These are phyloP conservation scores for Botrylloides violaceus DNA, from an alignment of 23 tunicate species.

Conservation along the genomic window DNA sequence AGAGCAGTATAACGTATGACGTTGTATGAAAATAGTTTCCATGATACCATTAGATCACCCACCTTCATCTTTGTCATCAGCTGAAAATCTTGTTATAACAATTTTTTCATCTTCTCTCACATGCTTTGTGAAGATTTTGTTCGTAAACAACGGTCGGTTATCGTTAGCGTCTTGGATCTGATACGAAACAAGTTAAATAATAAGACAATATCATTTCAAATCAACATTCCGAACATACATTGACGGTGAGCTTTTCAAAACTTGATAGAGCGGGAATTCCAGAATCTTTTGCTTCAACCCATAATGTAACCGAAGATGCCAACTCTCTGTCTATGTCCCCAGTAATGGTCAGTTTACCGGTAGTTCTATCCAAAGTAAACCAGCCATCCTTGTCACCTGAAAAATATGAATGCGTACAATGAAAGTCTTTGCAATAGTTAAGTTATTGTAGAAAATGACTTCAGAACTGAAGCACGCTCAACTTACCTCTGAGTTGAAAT, in stretches of 20 bases:
- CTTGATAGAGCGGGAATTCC: conserved; percentile 6
- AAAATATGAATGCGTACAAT: too few relatives aligned
- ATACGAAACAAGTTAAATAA: background rate
- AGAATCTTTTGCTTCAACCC: conserved; percentile 19
- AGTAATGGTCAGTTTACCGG: background rate
- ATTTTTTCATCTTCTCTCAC: conserved; percentile 36
- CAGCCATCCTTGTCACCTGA: conserved; percentile 15
- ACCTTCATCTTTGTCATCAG: conserved; percentile 45
- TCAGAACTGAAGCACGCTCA: background rate
- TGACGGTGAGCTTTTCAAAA: background rate
- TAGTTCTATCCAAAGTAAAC: conserved; percentile 7
- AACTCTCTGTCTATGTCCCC: conserved; percentile 9
- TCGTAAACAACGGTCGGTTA: conserved; percentile 41
- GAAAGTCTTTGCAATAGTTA: too few relatives aligned
- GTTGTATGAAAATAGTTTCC: too few relatives aligned
- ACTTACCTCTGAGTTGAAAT: conserved; percentile 11
- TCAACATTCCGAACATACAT: background rate
- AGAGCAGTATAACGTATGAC: too few relatives aligned
- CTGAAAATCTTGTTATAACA: conserved; percentile 25
- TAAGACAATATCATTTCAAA: background rate
- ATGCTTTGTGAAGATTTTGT: conserved; percentile 24
- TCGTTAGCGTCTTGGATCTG: conserved; percentile 59
- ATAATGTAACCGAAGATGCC: conserved; percentile 2
- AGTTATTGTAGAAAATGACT: background rate
- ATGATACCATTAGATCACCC: too few relatives aligned